A percentile compares a stretch with the other conserved stretches of the same genome.
Conservation (phyloP, 64 coral and sea anemone genomes). For the Dendronephthya gigantea region DNA sequence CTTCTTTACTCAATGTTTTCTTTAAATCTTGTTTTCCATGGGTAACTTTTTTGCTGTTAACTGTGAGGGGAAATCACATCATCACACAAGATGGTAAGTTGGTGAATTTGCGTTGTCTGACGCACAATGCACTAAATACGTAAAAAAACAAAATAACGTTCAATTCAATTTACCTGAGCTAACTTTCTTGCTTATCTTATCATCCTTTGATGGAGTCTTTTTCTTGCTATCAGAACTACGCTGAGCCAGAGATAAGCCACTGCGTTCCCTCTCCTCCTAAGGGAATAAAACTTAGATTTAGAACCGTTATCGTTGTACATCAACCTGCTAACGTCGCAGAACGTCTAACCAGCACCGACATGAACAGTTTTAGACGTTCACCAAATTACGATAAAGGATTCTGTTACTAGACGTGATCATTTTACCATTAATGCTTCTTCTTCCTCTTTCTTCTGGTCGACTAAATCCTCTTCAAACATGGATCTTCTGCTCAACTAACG, state of each 20-base stretch:
- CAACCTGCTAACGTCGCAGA: too few relatives aligned
- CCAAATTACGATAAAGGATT: too few relatives aligned
- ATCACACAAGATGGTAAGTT: not conserved
- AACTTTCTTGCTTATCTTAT: not conserved
- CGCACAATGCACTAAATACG: too few relatives aligned
- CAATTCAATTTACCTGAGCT: not conserved
- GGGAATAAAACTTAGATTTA: too few relatives aligned
- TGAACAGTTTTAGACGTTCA: too few relatives aligned
- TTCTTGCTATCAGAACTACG: not conserved
- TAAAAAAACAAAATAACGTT: not conserved
- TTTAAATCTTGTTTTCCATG: slow-evolving; percentile 7
- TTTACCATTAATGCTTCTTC: slow-evolving; percentile 40
- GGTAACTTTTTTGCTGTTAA: not conserved
- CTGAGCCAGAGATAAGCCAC: not conserved
- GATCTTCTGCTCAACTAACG: slow-evolving; percentile 46
- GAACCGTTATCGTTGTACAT: too few relatives aligned
- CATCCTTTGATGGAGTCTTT: not conserved
- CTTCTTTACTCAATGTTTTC: not conserved
- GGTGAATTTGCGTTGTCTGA: too few relatives aligned
- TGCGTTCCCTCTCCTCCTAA: slow-evolving; percentile 9
- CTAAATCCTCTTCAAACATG: slow-evolving; percentile 77
- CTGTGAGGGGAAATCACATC: not conserved
- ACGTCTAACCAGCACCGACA: too few relatives aligned
- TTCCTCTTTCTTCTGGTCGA: slow-evolving; percentile 94
- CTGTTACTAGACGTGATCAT: too few relatives aligned